Conservation (phyloP, 2,113 vertebrate genomes). For the Actinemys pallida region DNA sequence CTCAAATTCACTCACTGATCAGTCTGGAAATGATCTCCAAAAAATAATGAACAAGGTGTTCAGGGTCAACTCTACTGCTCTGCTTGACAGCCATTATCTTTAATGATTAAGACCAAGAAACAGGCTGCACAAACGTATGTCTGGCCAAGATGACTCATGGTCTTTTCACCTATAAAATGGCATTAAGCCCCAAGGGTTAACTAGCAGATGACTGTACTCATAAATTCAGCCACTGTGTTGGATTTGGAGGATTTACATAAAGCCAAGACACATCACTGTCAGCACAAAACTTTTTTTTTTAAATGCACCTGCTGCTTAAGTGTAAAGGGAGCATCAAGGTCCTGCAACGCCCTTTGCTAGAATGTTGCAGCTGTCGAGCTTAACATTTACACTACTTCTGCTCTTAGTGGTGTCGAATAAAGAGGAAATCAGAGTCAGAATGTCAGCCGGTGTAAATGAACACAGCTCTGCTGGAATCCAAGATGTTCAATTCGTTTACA, state of each 20-base stretch:
- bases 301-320: background rate
- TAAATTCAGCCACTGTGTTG: background rate
- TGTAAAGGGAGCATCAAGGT: background rate
- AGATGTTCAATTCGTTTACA: rapidly evolving
- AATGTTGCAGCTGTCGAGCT: background rate
- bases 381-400: background rate
- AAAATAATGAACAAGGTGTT: background rate
- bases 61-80: background rate
- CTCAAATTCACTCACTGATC: background rate
- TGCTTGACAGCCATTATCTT: background rate
- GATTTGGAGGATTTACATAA: background rate
- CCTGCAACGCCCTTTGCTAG: background rate
- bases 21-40: background rate
- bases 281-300: background rate
- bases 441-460: conserved; percentile 5
- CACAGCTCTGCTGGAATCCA: background rate
- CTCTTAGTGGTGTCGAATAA: conserved; percentile 31
- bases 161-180: background rate
- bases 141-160: background rate
- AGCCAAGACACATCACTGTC: background rate
- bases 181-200: background rate
- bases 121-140: background rate
- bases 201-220: background rate
- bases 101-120: background rate
- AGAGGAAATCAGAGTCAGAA: background rate